Percentiles rank a stretch among this genome's conserved stretches.
phyloP scores from a whole-genome alignment of 2,797 vertebrate species.

The Sciaenops ocellatus region DNA sequence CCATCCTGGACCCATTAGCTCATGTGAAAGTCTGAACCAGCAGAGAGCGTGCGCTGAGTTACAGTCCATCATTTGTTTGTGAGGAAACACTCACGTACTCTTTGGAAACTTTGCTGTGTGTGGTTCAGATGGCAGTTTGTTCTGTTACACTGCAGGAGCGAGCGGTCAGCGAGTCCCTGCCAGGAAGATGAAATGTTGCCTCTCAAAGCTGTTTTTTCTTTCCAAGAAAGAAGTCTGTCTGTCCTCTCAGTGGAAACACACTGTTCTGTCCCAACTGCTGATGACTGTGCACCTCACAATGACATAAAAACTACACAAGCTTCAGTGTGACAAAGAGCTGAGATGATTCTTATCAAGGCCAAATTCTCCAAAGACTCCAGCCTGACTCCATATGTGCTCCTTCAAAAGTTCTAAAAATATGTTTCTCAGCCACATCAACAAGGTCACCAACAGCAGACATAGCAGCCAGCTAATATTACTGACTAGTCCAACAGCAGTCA shows the following conservation, averaged over 20 bases:
- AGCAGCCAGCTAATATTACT: no score
- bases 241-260: neutral
- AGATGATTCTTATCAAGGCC: neutral
- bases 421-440: neutral
- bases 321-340: slow-evolving; percentile 6
- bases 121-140: neutral
- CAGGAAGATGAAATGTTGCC: slow-evolving; percentile 6
- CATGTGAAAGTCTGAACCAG: neutral
- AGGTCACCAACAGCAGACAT: no score
- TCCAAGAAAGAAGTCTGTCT: neutral
- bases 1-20: neutral
- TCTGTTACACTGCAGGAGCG: neutral
- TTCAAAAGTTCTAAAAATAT: neutral
- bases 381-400: neutral
- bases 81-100: neutral
- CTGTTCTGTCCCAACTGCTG: slow-evolving; percentile 14
- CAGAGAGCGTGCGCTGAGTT: neutral
- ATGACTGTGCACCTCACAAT: neutral
- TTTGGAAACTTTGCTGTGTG: neutral
- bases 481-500: no score
- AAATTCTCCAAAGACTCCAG: neutral
- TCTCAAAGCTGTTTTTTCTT: neutral
- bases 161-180: neutral
- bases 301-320: neutral
- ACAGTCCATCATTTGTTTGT: slow-evolving; percentile 5